Evolutionary conservation across 1,140 invertebrate genomes (phyloP).

Genomic region (Coenobita brevimanus): DNA sequence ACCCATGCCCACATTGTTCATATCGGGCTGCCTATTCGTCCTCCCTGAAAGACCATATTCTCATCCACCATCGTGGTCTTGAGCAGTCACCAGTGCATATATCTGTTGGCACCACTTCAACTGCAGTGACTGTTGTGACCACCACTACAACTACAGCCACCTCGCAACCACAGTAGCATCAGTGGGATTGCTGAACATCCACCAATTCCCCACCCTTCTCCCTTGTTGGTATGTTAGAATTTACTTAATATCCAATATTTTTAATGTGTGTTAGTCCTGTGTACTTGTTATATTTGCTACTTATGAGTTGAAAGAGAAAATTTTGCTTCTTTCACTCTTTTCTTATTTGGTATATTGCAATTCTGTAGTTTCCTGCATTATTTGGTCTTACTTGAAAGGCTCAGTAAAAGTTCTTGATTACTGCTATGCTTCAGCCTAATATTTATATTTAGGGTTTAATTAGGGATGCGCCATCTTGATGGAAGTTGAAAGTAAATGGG

Average conservation of each 20-base stretch:
- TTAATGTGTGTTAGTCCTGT: background rate
- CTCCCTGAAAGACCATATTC: constrained; percentile 44
- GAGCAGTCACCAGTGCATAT: background rate
- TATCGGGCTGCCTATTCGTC: constrained; percentile 54
- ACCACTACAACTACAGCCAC: background rate
- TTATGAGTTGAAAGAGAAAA: no score
- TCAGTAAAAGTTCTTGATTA: no score
- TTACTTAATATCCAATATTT: background rate
- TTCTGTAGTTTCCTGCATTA: no score
- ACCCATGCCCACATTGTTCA: constrained; percentile 47
- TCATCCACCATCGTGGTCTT: constrained; percentile 35
- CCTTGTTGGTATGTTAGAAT: constrained; percentile 24
- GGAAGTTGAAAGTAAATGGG: no score
- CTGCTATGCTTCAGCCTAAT: no score
- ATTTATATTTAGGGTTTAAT: no score
- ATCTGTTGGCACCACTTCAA: background rate
- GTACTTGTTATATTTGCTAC: background rate
- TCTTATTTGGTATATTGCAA: no score
- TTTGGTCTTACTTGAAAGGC: no score
- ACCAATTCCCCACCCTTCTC: background rate
- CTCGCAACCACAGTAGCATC: constrained; percentile 17
- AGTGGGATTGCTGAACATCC: background rate
- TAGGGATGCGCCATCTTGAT: no score
- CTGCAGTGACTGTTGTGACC: background rate
- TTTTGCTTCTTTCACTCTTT: no score